These are phyloP conservation scores for Todus mexicanus DNA, from an alignment of 2,797 vertebrate genomes.

Conservation along the genomic window DNA sequence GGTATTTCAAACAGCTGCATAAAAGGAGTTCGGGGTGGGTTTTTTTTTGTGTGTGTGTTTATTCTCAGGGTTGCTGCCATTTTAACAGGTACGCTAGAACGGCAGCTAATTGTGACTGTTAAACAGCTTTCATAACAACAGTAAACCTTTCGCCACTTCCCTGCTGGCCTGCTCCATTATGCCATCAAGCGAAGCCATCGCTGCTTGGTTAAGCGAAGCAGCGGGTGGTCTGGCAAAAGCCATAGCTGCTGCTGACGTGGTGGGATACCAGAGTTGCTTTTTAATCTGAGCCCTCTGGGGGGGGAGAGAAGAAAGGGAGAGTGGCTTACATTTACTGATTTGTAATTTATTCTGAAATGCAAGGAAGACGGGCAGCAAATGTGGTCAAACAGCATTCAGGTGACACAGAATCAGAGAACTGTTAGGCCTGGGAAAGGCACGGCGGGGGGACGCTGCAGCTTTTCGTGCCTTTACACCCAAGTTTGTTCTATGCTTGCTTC, in stretches of 20 bases:
- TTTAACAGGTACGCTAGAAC: not conserved
- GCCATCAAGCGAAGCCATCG: not conserved
- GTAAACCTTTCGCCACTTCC: not conserved
- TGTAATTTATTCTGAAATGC: not conserved
- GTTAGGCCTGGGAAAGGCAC: not conserved
- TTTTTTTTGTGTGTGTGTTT: not conserved
- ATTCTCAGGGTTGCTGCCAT: not conserved
- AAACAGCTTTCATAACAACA: not conserved
- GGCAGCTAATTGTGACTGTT: not conserved
- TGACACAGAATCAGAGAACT: not conserved
- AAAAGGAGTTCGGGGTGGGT: not conserved
- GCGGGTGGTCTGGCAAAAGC: not conserved
- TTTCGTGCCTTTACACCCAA: not conserved
- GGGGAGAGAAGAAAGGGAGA: no score
- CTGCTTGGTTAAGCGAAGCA: not conserved
- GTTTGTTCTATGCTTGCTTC: not conserved
- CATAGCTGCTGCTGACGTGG: not conserved
- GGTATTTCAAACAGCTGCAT: not conserved
- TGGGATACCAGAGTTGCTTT: not conserved
- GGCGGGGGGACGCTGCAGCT: not conserved
- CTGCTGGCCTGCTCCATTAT: not conserved
- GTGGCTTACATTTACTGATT: not conserved
- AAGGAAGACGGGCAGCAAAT: accelerated
- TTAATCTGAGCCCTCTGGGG: no score
- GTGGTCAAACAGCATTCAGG: not conserved